These are phyloP conservation scores for Prenolepis imparis DNA, from an alignment of 2,888 invertebrate species.

Conservation along the genomic window DNA sequence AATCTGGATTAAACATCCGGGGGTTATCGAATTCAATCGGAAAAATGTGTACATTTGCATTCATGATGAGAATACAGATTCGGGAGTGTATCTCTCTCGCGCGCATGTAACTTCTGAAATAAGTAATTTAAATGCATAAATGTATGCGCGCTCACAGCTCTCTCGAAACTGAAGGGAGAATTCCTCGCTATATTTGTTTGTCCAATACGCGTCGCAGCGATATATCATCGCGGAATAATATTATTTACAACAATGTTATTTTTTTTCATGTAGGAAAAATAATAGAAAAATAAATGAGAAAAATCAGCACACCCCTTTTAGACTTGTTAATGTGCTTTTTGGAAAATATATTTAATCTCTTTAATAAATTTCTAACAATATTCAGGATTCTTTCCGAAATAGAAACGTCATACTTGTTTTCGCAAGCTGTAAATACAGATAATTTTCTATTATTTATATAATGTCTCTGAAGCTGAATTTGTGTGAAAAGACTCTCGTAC, in stretches of 20 bases:
- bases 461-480: not conserved
- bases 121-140: conserved; percentile 55
- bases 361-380: not conserved
- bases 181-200: not conserved
- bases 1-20: conserved; percentile 69
- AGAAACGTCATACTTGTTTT: not conserved
- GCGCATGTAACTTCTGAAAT: conserved; percentile 26
- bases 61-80: conserved; percentile 52
- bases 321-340: not conserved
- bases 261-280: not conserved
- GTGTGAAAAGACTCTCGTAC: not conserved
- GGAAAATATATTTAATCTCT: not conserved
- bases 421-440: not conserved
- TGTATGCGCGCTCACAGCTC: not conserved
- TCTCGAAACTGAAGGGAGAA: not conserved
- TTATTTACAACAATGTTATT: conserved; percentile 8
- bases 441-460: not conserved
- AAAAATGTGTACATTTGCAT: conserved; percentile 44
- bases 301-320: not conserved
- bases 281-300: not conserved
- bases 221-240: not conserved
- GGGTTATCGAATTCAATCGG: conserved; percentile 71
- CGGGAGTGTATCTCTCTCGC: not conserved
- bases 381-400: not conserved
- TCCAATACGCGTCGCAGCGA: conserved; percentile 4